Conservation (phyloP, 2,113 vertebrate species). For the Tautogolabrus adspersus region DNA sequence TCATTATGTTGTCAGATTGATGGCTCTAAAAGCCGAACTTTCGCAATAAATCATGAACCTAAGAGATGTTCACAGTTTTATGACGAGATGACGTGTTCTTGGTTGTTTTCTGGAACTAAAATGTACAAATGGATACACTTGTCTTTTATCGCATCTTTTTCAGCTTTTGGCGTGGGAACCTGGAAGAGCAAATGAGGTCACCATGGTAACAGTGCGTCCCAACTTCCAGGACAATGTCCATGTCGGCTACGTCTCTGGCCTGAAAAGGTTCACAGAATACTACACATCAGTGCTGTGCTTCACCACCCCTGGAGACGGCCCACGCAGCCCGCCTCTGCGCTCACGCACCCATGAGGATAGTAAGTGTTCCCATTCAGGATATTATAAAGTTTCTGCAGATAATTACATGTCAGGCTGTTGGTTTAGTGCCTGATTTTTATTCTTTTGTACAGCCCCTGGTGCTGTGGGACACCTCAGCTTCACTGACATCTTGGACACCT, state of each 20-base stretch:
- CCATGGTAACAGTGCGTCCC: constrained; percentile 91
- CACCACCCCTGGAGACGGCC: constrained; percentile 96
- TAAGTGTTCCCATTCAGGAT: constrained; percentile 78
- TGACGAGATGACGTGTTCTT: not conserved
- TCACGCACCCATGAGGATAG: constrained; percentile 96
- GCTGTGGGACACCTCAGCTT: constrained; percentile 96
- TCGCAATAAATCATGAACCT: not conserved
- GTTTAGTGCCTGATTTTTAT: constrained; percentile 9
- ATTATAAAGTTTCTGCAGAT: constrained; percentile 5
- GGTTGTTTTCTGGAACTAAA: not conserved
- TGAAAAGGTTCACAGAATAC: constrained; percentile 95
- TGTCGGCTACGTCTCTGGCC: constrained; percentile 89
- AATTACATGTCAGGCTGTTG: not conserved
- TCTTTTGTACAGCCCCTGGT: constrained; percentile 87
- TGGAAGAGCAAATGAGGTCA: constrained; percentile 86
- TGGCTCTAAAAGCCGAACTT: not conserved
- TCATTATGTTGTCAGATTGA: not conserved
- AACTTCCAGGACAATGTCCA: constrained; percentile 97
- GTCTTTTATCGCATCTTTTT: not conserved
- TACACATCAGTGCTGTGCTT: constrained; percentile 93
- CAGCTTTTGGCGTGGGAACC: constrained; percentile 97
- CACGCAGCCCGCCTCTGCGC: constrained; percentile 90
- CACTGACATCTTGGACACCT: constrained; percentile 97
- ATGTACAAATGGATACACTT: not conserved
- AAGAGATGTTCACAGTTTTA: not conserved